These are phyloP conservation scores for Trematomus loennbergii DNA, from an alignment of 2,113 vertebrate species.

Conservation along the genomic window DNA sequence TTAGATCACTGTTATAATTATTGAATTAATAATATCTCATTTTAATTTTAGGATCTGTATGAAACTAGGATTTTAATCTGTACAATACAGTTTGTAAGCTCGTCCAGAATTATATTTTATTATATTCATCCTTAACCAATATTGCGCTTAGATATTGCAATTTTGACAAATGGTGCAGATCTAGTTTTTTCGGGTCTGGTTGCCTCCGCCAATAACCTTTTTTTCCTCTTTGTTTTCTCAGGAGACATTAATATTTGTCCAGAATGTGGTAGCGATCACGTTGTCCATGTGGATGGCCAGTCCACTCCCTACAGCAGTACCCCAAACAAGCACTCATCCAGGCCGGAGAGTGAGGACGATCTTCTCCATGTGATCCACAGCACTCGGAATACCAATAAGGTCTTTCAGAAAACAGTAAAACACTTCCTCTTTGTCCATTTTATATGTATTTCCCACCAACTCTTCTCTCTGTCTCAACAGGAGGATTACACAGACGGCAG, in stretches of 20 bases:
- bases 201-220: neutral
- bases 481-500: constrained; percentile 41
- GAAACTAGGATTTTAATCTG: too few relatives aligned
- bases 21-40: too few relatives aligned
- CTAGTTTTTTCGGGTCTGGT: too few relatives aligned
- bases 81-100: too few relatives aligned
- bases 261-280: constrained; percentile 90
- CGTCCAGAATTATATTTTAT: too few relatives aligned
- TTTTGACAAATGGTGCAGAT: too few relatives aligned
- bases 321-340: constrained; percentile 43
- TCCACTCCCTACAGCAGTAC: constrained; percentile 76
- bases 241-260: constrained; percentile 83
- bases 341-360: constrained; percentile 42
- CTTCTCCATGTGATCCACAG: constrained; percentile 27
- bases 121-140: too few relatives aligned
- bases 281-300: constrained; percentile 86
- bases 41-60: too few relatives aligned
- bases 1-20: too few relatives aligned
- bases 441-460: neutral
- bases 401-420: constrained; percentile 16
- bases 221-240: constrained; percentile 4
- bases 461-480: constrained; percentile 11
- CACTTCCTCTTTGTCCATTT: neutral
- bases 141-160: too few relatives aligned
- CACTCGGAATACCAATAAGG: constrained; percentile 48